phyloP scores from a whole-genome alignment of 1,140 invertebrate genomes.

The Aphaenogaster ashmeadi region DNA sequence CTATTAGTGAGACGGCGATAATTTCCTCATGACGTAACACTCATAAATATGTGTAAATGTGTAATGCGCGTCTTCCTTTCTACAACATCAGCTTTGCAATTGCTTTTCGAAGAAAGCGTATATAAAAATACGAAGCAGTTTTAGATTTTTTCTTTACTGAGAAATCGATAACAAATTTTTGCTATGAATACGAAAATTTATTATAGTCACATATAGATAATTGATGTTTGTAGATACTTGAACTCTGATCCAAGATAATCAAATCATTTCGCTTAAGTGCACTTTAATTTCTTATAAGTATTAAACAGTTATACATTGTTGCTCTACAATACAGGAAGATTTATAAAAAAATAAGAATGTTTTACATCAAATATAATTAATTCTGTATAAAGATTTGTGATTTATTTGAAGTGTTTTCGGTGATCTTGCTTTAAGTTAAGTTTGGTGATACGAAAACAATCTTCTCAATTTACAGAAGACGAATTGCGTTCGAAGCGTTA shows the following conservation, averaged over 20 bases:
- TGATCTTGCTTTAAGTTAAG: neutral
- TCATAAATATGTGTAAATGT: slow-evolving; percentile 8
- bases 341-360: neutral
- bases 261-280: slow-evolving; percentile 13
- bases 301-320: slow-evolving; percentile 2
- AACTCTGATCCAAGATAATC: slow-evolving; percentile 50
- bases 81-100: neutral
- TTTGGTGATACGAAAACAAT: neutral
- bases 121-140: slow-evolving; percentile 15
- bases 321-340: neutral
- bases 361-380: neutral
- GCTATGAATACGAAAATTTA: slow-evolving; percentile 7
- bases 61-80: neutral
- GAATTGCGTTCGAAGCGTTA: slow-evolving; percentile 36
- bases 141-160: neutral
- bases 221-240: slow-evolving; percentile 12
- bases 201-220: neutral
- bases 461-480: neutral
- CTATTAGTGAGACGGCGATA: slow-evolving; percentile 23
- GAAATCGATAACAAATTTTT: slow-evolving; percentile 28
- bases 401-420: neutral
- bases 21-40: slow-evolving; percentile 10
- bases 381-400: neutral
- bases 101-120: neutral
- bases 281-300: neutral